Evolutionary conservation across 2,797 vertebrate genomes (phyloP).

Genomic region (Natrix natrix): DNA sequence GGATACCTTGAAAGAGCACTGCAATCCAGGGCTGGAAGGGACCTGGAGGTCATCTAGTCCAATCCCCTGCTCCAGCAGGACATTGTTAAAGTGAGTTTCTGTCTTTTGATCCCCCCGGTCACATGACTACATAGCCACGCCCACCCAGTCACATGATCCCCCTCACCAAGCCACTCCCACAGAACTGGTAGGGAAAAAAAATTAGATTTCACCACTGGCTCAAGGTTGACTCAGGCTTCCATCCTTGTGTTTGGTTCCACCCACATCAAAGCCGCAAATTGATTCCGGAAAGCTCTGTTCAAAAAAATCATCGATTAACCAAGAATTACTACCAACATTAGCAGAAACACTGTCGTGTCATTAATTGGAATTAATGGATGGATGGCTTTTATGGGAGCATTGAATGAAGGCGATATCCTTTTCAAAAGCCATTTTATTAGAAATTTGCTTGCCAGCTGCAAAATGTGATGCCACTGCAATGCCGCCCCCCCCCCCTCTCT

Average conservation of each 20-base stretch:
- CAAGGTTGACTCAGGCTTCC: background rate
- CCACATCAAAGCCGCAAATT: slow-evolving; percentile 55
- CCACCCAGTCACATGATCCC: too few relatives aligned
- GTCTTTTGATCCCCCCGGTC: too few relatives aligned
- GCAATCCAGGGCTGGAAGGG: too few relatives aligned
- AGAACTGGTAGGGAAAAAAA: too few relatives aligned
- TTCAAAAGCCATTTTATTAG: slow-evolving; percentile 73
- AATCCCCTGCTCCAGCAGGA: too few relatives aligned
- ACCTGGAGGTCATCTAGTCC: too few relatives aligned
- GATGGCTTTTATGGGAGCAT: slow-evolving; percentile 75
- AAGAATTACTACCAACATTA: slow-evolving; percentile 73
- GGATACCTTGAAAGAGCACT: too few relatives aligned
- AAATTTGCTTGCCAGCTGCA: slow-evolving; percentile 69
- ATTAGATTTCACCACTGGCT: background rate
- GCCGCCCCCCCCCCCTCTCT: slow-evolving; percentile 19
- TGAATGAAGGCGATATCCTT: slow-evolving; percentile 73
- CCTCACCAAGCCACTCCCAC: too few relatives aligned
- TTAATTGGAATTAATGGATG: slow-evolving; percentile 78
- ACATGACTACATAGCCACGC: too few relatives aligned
- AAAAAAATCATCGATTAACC: slow-evolving; percentile 70
- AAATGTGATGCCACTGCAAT: slow-evolving; percentile 56
- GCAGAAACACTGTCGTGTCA: slow-evolving; percentile 70
- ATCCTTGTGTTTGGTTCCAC: slow-evolving; percentile 42
- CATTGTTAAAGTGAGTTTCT: too few relatives aligned
- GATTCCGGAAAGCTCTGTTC: slow-evolving; percentile 66